phyloP scores from a whole-genome alignment of 2,113 vertebrate genomes.

The Indicator maculatus region DNA sequence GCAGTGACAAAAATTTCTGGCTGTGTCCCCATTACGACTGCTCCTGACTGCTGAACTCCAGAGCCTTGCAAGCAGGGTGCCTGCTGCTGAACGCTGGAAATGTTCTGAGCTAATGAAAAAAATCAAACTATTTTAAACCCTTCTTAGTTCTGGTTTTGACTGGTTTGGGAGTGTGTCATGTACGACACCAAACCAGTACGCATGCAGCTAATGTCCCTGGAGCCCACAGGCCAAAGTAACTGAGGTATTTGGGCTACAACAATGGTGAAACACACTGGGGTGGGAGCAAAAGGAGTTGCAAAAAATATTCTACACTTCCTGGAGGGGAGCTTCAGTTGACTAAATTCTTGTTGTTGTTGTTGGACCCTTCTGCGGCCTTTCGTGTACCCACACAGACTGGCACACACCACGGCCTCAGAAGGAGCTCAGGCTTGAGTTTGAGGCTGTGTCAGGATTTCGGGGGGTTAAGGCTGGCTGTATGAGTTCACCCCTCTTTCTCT shows the following conservation, averaged over 20 bases:
- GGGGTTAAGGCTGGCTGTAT: neutral
- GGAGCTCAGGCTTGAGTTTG: neutral
- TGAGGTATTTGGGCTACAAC: neutral
- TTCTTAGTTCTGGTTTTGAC: neutral
- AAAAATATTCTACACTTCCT: neutral
- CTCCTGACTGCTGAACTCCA: slow-evolving; percentile 10
- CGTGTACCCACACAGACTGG: neutral
- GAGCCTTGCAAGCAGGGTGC: neutral
- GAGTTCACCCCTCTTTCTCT: neutral
- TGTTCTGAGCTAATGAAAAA: neutral
- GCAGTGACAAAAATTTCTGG: slow-evolving; percentile 23
- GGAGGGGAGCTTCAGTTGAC: neutral
- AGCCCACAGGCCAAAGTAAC: neutral
- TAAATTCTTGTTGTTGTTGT: neutral
- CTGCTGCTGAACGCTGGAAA: slow-evolving; percentile 8
- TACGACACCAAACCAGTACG: neutral
- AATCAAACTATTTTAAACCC: neutral
- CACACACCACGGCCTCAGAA: neutral
- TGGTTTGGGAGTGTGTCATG: neutral
- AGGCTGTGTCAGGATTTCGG: neutral
- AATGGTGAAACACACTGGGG: neutral
- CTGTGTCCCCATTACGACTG: neutral
- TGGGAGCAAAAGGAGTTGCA: neutral
- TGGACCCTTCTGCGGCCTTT: neutral
- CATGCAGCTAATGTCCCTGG: neutral